Percentiles rank a stretch among this genome's conserved stretches.
phyloP scores from a whole-genome alignment of 2,113 vertebrate genomes.

The Formicarius rufipectus region DNA sequence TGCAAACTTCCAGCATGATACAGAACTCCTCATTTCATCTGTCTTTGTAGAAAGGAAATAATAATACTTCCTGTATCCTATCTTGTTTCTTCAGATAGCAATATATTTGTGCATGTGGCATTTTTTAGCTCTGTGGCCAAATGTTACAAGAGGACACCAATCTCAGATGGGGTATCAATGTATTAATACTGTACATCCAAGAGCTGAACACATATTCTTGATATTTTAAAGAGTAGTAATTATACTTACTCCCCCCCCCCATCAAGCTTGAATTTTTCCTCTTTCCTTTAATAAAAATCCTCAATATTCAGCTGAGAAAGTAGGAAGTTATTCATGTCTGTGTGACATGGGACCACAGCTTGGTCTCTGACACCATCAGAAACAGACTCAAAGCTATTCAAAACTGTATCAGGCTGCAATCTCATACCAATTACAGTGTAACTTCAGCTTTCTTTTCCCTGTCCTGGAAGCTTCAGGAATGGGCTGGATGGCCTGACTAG shows the following conservation, averaged over 20 bases:
- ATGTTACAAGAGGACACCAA: not conserved
- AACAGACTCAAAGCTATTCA: constrained; percentile 15
- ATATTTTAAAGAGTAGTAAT: not conserved
- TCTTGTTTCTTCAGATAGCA: not conserved
- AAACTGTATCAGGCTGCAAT: not conserved
- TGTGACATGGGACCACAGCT: not conserved
- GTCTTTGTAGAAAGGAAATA: not conserved
- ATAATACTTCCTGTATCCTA: not conserved
- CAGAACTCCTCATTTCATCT: not conserved
- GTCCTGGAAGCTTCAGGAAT: not conserved
- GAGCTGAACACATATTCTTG: not conserved
- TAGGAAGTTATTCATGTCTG: constrained; percentile 5
- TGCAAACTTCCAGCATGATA: not conserved
- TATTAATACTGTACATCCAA: not conserved
- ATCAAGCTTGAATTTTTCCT: not conserved
- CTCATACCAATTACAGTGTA: not conserved
- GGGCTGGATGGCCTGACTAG: not conserved
- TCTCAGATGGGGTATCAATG: not conserved
- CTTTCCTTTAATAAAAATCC: constrained; percentile 15
- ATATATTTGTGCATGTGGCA: not conserved
- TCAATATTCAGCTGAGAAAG: constrained; percentile 26
- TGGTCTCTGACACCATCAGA: not conserved
- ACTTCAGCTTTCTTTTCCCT: not conserved
- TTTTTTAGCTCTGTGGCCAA: not conserved
- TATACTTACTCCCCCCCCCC: not conserved